phyloP scores from a whole-genome alignment of 2,113 vertebrate genomes.

The Calidris pygmaea region DNA sequence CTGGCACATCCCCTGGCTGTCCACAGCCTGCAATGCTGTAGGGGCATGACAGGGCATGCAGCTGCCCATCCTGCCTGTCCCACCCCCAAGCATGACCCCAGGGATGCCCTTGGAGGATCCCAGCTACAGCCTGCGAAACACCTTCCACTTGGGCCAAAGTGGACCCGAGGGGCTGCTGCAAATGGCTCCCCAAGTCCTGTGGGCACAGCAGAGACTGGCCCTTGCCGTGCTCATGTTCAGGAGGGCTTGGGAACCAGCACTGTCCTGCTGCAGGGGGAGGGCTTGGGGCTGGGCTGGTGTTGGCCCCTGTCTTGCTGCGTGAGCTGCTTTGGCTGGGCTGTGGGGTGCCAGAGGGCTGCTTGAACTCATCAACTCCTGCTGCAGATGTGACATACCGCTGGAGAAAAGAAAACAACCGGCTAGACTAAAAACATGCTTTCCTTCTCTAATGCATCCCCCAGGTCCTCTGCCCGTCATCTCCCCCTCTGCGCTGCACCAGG shows the following conservation, averaged over 20 bases:
- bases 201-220: background rate
- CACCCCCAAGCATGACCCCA: accelerated
- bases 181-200: accelerated
- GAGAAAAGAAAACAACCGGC: background rate
- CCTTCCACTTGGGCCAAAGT: background rate
- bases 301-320: background rate
- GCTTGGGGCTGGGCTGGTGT: background rate
- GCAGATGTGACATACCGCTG: background rate
- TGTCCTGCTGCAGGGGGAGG: background rate
- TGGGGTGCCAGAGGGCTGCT: background rate
- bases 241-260: background rate
- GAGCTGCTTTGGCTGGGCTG: background rate
- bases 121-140: background rate
- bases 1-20: background rate
- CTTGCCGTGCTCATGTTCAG: accelerated
- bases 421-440: background rate
- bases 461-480: background rate
- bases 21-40: accelerated
- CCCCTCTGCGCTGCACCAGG: background rate
- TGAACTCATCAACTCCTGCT: background rate
- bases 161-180: accelerated
- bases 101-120: background rate
- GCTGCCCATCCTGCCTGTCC: background rate
- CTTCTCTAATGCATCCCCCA: background rate
- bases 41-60: accelerated